Evolutionary conservation across 1,140 invertebrate species (phyloP).

Genomic region (Aphidius gifuensis): DNA sequence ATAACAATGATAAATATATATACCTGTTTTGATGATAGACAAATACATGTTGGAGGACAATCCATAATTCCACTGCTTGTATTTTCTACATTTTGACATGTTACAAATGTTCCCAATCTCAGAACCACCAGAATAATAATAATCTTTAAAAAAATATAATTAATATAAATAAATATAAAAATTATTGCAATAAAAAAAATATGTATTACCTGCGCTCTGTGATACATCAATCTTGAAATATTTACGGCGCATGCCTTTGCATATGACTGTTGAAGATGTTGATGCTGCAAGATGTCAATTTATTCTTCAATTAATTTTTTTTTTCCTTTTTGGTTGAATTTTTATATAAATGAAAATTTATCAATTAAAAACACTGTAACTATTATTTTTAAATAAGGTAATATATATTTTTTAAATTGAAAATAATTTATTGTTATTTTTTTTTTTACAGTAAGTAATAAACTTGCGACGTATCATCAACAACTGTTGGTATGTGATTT

Average conservation of each 20-base stretch:
- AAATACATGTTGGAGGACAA: conserved; percentile 75
- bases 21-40: conserved; percentile 78
- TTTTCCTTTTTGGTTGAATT: neutral
- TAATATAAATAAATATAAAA: conserved; percentile 27
- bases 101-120: conserved; percentile 30
- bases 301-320: neutral
- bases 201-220: conserved; percentile 51
- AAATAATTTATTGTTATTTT: too few relatives aligned
- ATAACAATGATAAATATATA: conserved; percentile 16
- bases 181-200: conserved; percentile 11
- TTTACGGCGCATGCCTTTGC: conserved; percentile 53
- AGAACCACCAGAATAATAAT: conserved; percentile 44
- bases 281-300: conserved; percentile 18
- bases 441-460: neutral
- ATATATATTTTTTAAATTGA: neutral
- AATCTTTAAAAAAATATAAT: neutral
- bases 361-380: neutral
- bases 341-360: neutral
- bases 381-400: neutral
- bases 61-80: conserved; percentile 30
- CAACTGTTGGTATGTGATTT: too few relatives aligned
- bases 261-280: conserved; percentile 35
- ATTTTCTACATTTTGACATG: conserved; percentile 32
- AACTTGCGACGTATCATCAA: neutral
- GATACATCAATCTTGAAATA: conserved; percentile 53